Base-by-base conservation (phyloP, 2,113 vertebrate species). In the Chlamydotis undulata region DNA sequence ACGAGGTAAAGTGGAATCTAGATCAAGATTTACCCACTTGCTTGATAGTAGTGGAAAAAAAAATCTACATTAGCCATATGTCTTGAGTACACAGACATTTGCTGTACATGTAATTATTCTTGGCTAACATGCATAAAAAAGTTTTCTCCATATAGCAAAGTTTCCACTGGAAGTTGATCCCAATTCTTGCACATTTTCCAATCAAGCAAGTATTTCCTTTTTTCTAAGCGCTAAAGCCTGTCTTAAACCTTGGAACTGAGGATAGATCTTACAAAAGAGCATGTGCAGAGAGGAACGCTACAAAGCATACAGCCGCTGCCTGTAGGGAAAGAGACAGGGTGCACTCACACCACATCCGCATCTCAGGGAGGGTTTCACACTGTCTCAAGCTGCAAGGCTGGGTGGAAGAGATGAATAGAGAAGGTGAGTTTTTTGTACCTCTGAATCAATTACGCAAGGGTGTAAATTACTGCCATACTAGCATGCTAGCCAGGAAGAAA, bases 241-340 rank as follows among this genome's bases (percentile, higher is more conserved):
- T 77, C 11, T 35, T 61, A 63, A 76, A 23, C 39, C 41, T 47
- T 84, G 56, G 41, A 80, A 52, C 4, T 29, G 71, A 94, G 43
- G 43, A 17, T 3, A 73, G 37, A 47, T 47, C 33, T 41, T 45
- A n/a, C n/a, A 65, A 52, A 75, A 7, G 11, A 56, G 23, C n/a
- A 9, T 2, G 8, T 41, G 57, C 67, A 89, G 75, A 85, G 60
- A 24, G 19, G 29, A 92, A 33, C 31, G 52, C 4, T 10, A 9
- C 37, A 39, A 52, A 92, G 26, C 8, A 3, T 0, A 53, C 4
- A n/a, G 71, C 25, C 39, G 17, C 28, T 50, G 28, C 35, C 29
- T 14, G 2, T 1, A 8, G 28, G 0, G 1, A 16, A 33, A 31
- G 28, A 83, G 18, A 2, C 7, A 24, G 39, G 19, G 22, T 21